Percentiles rank a stretch among this genome's conserved stretches.
These are phyloP conservation scores for Pocillopora verrucosa DNA, from an alignment of 64 coral and sea anemone species.

Conservation along the genomic window DNA sequence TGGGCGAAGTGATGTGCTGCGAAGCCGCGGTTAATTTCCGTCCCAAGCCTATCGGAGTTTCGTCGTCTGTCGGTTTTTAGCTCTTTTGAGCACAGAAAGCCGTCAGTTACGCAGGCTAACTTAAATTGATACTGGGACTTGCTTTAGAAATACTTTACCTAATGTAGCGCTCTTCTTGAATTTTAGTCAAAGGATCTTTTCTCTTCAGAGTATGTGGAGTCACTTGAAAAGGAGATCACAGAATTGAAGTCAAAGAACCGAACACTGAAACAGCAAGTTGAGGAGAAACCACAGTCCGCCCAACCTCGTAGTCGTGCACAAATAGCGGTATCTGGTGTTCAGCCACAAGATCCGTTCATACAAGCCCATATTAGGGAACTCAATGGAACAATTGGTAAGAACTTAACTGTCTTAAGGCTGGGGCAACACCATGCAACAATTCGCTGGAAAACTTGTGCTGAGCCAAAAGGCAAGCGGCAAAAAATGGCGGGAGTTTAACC, in stretches of 20 bases:
- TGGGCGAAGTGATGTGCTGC: neutral
- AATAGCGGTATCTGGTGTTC: neutral
- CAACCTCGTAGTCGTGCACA: constrained; percentile 28
- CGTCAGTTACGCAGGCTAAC: neutral
- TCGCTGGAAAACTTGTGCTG: too few relatives aligned
- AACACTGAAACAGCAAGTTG: constrained; percentile 54
- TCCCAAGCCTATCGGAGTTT: too few relatives aligned
- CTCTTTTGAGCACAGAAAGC: neutral
- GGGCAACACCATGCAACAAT: too few relatives aligned
- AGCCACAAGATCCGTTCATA: constrained; percentile 60
- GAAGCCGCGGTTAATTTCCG: too few relatives aligned
- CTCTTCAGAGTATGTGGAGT: constrained; percentile 85
- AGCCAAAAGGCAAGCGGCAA: too few relatives aligned
- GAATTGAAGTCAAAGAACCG: constrained; percentile 91
- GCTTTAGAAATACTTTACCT: neutral
- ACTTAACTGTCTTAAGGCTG: neutral
- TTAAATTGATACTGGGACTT: neutral
- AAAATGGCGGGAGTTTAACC: too few relatives aligned
- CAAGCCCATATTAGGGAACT: constrained; percentile 85
- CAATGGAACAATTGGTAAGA: constrained; percentile 85
- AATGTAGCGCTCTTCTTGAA: neutral
- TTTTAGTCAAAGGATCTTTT: neutral
- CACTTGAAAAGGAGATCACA: constrained; percentile 83
- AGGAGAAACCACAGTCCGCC: constrained; percentile 35
- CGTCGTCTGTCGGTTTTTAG: too few relatives aligned